Percentiles rank a stretch among this genome's conserved stretches.
Conservation (phyloP, 2,888 invertebrate species). For the Axea sp. region DNA sequence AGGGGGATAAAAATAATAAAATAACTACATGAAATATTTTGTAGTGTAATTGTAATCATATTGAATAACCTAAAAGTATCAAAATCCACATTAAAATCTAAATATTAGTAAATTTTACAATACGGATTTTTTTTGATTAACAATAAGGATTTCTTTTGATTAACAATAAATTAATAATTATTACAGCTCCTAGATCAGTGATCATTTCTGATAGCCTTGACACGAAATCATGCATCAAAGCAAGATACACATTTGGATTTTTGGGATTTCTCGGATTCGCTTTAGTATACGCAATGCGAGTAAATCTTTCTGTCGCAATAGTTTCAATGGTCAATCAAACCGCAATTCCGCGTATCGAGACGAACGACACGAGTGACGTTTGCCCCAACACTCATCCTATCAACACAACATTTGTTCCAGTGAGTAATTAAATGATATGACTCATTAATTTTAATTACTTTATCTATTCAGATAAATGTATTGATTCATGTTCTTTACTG, state of each 20-base stretch:
- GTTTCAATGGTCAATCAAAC: slow-evolving; percentile 95
- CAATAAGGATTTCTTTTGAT: too few species aligned
- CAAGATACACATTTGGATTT: slow-evolving; percentile 88
- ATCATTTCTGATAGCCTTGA: slow-evolving; percentile 73
- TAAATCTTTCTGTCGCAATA: slow-evolving; percentile 95
- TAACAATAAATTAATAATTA: too few species aligned
- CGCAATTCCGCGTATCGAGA: slow-evolving; percentile 81
- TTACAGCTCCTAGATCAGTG: slow-evolving; percentile 63
- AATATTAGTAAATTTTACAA: too few species aligned
- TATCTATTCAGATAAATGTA: slow-evolving; percentile 6
- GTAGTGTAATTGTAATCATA: too few species aligned
- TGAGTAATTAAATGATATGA: slow-evolving; percentile 61
- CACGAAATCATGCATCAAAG: slow-evolving; percentile 85
- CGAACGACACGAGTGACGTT: slow-evolving; percentile 82
- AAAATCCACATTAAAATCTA: too few species aligned
- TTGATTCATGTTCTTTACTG: slow-evolving; percentile 9
- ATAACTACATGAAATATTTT: too few species aligned
- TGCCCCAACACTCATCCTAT: slow-evolving; percentile 81
- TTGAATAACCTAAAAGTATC: too few species aligned
- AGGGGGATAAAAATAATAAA: too few species aligned
- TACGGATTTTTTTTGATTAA: too few species aligned
- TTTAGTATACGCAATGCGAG: slow-evolving; percentile 93
- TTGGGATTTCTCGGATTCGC: slow-evolving; percentile 94
- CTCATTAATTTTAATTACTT: slow-evolving; percentile 29
- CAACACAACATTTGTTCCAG: slow-evolving; percentile 74